Evolutionary conservation across 2,113 vertebrate species (phyloP).

Genomic region (Macquaria ambigua): DNA sequence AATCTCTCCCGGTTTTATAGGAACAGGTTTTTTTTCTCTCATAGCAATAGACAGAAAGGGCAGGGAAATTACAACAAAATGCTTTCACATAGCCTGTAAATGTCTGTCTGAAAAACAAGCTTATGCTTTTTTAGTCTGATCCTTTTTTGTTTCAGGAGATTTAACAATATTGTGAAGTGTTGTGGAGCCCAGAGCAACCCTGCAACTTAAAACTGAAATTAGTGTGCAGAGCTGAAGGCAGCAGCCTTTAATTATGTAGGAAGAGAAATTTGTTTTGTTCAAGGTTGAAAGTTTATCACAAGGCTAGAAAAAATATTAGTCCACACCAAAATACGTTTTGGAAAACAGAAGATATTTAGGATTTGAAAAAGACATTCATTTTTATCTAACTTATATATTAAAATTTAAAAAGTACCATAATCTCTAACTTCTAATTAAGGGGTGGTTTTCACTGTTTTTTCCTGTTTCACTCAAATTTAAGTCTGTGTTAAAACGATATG

Average conservation of each 20-base stretch:
- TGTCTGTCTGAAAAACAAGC: conserved; percentile 23
- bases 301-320: conserved; percentile 8
- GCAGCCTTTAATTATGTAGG: conserved; percentile 37
- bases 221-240: conserved; percentile 7
- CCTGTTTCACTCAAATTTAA: background rate
- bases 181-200: background rate
- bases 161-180: conserved; percentile 42
- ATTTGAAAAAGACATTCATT: background rate
- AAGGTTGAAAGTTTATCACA: background rate
- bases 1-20: conserved; percentile 54
- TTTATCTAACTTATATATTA: background rate
- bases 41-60: conserved; percentile 35
- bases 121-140: conserved; percentile 28
- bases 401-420: background rate
- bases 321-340: background rate
- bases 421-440: background rate
- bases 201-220: conserved; percentile 36
- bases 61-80: conserved; percentile 31
- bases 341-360: background rate
- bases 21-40: conserved; percentile 40
- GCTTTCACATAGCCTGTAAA: conserved; percentile 40
- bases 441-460: background rate
- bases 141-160: conserved; percentile 22
- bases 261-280: conserved; percentile 31
- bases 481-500: background rate